Evolutionary conservation across 1,140 invertebrate genomes (phyloP).

Genomic region (Drosophila navojoa): DNA sequence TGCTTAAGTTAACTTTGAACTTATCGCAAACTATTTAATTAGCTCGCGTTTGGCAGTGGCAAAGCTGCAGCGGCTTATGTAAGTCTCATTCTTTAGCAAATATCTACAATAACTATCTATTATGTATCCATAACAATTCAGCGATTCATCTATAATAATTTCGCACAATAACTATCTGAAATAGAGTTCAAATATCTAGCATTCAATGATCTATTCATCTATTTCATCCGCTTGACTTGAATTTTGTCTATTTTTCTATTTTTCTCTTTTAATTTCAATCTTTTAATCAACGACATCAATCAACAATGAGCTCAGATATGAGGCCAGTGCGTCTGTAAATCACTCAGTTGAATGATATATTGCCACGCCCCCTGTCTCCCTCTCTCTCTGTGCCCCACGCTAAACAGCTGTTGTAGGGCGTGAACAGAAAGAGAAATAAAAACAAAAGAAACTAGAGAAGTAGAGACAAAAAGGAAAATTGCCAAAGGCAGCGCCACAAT

Average conservation of each 20-base stretch:
- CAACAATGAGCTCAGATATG: constrained; percentile 15
- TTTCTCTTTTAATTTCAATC: constrained; percentile 2
- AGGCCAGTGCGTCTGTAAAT: constrained; percentile 18
- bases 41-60: background rate
- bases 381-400: too few relatives aligned
- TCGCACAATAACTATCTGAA: too few relatives aligned
- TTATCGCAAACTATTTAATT: constrained; percentile 33
- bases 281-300: constrained; percentile 21
- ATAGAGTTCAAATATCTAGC: too few relatives aligned
- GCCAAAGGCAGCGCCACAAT: background rate
- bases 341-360: constrained; percentile 28
- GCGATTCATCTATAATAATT: too few relatives aligned
- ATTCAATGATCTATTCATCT: too few relatives aligned
- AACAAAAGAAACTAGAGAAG: background rate
- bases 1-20: background rate
- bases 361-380: too few relatives aligned
- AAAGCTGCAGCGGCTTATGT: background rate
- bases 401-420: background rate
- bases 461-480: background rate
- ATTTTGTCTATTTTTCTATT: background rate
- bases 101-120: too few relatives aligned
- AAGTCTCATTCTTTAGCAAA: background rate
- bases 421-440: background rate
- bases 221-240: background rate
- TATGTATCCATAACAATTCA: too few relatives aligned